These are phyloP conservation scores for Drosophila novamexicana DNA, from an alignment of 1,140 invertebrate species.

Conservation along the genomic window DNA sequence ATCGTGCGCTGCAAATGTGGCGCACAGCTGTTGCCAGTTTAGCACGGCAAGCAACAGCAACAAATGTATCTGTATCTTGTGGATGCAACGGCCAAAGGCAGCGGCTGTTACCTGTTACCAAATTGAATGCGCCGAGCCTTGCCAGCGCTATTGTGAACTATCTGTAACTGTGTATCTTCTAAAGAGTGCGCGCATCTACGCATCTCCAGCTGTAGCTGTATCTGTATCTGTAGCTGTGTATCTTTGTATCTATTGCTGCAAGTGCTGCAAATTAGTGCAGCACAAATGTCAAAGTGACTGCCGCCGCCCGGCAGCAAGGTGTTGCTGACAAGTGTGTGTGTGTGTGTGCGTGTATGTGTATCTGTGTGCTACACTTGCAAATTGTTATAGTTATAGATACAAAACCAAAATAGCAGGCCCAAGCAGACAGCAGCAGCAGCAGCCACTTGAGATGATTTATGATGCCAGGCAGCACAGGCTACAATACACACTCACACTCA, in stretches of 20 bases:
- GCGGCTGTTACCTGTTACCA: slow-evolving; percentile 34
- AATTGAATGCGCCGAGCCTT: not conserved
- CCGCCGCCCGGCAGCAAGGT: slow-evolving; percentile 28
- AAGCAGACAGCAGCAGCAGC: slow-evolving; percentile 40
- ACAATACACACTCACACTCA: not conserved
- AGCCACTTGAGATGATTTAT: slow-evolving; percentile 81
- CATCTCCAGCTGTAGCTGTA: not conserved
- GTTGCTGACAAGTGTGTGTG: slow-evolving; percentile 39
- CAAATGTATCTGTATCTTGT: slow-evolving; percentile 60
- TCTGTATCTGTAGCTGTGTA: slow-evolving; percentile 23
- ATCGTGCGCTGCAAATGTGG: slow-evolving; percentile 45
- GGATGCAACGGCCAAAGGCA: slow-evolving; percentile 42
- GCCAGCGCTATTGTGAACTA: not conserved
- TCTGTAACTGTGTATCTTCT: slow-evolving; percentile 16
- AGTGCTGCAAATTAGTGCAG: slow-evolving; percentile 74
- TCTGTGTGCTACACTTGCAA: slow-evolving; percentile 66
- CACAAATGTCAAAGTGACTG: slow-evolving; percentile 61
- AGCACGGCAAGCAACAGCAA: slow-evolving; percentile 24
- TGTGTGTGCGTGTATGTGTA: slow-evolving; percentile 27
- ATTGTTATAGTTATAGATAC: slow-evolving; percentile 76
- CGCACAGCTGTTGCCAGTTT: slow-evolving; percentile 68
- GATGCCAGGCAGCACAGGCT: slow-evolving; percentile 58
- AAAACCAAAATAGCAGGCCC: slow-evolving; percentile 59
- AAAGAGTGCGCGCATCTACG: not conserved
- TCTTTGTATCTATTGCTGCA: slow-evolving; percentile 32